Evolutionary conservation across 2,797 vertebrate species (phyloP), one percentile per base, ranked within the genome.

Genomic region (Gobionotothen gibberifrons): DNA sequence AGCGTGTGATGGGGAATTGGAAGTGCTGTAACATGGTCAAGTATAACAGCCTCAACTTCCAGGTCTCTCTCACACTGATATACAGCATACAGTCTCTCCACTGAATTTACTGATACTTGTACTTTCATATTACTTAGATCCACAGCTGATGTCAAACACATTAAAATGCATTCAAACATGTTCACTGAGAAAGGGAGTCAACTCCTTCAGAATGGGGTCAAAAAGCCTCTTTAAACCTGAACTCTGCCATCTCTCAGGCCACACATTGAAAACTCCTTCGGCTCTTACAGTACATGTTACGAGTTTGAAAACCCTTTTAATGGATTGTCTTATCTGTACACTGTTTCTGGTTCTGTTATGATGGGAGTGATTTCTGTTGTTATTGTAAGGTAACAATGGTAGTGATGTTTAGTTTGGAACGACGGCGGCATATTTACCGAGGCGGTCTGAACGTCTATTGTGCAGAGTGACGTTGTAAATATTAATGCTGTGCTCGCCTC

Each of bases 281-380:
- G 61, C 32, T 58, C 22, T 61, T 81, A 51, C 59, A 68, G 78
- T 73, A 39, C 75, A 66, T 49, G 58, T 49, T 36, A 22, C 10
- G 32, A 75, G 82, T 85, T 88, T 90, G 83, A 88, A 85, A 87
- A 68, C 11, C 22, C 21, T 65, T 44, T 19, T 61, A 75, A 88
- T 76, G 19, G 78, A 82, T 72, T 11, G 74, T 76, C 55, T 71
- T 5, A 69, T 76, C 58, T 43, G 60, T 76, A 62, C 71, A 53
- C 53, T 36, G 13, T 60, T 57, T 58, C 70, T 78, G 82, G 85
- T 46, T 36, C 74, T 86, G 79, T 90, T 89, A 82, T 77, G 85
- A 83, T 78, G 80, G 48, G 32, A 29, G 60, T 70, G 77, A 85
- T 86, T 83, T 85, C 65, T 84, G 64, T 61, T 89, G 84, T 89